Evolutionary conservation across 2,888 invertebrate genomes (phyloP).

Genomic region (Scaptomyza polygonia): DNA sequence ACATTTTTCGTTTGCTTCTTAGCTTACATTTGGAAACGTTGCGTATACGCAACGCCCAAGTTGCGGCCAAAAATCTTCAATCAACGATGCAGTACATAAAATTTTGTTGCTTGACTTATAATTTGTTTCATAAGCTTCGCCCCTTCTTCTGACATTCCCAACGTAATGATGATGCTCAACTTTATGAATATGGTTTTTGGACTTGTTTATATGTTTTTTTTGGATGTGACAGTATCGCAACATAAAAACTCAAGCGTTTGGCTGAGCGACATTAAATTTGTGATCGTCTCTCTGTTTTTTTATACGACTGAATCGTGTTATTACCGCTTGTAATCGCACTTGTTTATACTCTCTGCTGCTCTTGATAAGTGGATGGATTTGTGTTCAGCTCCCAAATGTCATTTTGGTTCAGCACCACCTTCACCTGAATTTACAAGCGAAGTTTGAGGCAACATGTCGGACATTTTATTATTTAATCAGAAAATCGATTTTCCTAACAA

Average conservation of each 20-base stretch:
- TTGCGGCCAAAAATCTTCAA: constrained; percentile 42
- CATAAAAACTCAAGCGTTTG: constrained; percentile 66
- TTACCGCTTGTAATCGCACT: constrained; percentile 66
- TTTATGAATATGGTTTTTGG: constrained; percentile 50
- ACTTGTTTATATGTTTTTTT: constrained; percentile 27
- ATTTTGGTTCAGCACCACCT: constrained; percentile 15
- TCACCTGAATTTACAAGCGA: constrained; percentile 23
- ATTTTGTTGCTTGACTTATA: constrained; percentile 66
- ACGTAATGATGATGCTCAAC: constrained; percentile 42
- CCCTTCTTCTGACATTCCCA: background rate
- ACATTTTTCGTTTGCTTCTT: background rate
- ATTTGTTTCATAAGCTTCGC: constrained; percentile 55
- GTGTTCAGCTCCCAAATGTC: constrained; percentile 7
- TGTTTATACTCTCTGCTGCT: constrained; percentile 33
- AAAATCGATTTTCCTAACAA: background rate
- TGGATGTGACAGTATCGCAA: constrained; percentile 14
- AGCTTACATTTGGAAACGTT: constrained; percentile 18
- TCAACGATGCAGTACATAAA: constrained; percentile 68
- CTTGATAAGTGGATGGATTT: constrained; percentile 56
- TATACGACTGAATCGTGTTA: constrained; percentile 74
- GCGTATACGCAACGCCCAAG: constrained; percentile 47
- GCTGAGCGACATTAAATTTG: constrained; percentile 65
- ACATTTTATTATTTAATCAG: background rate
- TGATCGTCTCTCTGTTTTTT: constrained; percentile 54
- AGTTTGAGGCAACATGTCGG: constrained; percentile 6